phyloP scores from a whole-genome alignment of 2,113 vertebrate species.

The Phrynosoma blainvillii region DNA sequence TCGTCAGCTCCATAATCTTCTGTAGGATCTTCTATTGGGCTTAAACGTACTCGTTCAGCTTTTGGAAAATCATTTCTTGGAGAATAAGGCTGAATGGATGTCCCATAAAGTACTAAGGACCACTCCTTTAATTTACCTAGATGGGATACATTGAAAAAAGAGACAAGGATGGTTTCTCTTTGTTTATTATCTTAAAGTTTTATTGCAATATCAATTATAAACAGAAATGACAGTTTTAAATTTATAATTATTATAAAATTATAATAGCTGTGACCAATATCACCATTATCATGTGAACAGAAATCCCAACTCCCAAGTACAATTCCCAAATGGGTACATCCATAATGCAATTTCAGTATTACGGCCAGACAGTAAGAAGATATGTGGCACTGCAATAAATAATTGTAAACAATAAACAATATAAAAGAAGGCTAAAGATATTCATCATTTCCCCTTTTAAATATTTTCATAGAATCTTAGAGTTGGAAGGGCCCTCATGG shows the following conservation, averaged over 20 bases:
- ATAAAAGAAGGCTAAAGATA: background rate
- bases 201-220: background rate
- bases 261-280: background rate
- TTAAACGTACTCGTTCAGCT: conserved; percentile 87
- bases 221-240: background rate
- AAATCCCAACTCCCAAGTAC: background rate
- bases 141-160: conserved; percentile 52
- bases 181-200: background rate
- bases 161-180: conserved; percentile 1
- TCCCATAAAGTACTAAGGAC: conserved; percentile 96
- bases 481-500: too few species aligned
- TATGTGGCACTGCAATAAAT: background rate
- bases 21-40: conserved; percentile 78
- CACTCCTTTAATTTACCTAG: conserved; percentile 98
- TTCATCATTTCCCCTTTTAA: background rate
- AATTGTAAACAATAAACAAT: background rate
- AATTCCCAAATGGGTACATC: background rate
- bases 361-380: background rate
- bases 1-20: conserved; percentile 90
- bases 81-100: conserved; percentile 93
- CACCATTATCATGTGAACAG: background rate
- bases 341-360: background rate
- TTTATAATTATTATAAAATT: background rate
- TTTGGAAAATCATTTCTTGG: conserved; percentile 81
- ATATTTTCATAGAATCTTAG: background rate